Base-by-base conservation (phyloP, 2,797 vertebrate genomes). In the Urocyon cinereoargenteus region DNA sequence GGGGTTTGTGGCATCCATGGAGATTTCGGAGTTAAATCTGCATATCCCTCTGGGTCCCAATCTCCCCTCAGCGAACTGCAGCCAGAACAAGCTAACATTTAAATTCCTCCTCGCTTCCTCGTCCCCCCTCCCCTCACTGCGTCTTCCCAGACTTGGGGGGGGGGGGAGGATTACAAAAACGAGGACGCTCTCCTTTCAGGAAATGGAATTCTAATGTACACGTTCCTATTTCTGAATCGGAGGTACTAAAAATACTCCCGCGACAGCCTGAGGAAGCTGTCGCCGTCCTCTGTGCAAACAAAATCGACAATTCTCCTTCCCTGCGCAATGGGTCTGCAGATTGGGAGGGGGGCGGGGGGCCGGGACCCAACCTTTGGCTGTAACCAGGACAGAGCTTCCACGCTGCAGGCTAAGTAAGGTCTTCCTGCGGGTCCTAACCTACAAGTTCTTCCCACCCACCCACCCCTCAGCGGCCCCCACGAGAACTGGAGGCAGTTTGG, bases 161-260 rank as follows among this genome's bases (percentile, higher is more conserved):
- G 90, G 93, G 75, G 68, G 79, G 82, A 62, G 85, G 86, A 83
- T 96, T 61, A 96, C 87, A 96, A 93, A 97, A 96, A 97, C 95
- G 97, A 98, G 97, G 97, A 97, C 98, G 97, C 96, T 97, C 97
- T 98, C 98, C 98, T 98, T 98, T 98, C 98, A 98, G 98, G 98
- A 98, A 98, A 98, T 97, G 98, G 98, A 98, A 98, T 98, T 98
- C 97, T 98, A 97, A 98, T 98, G 98, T 97, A 97, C 98, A 97
- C 93, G 96, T 97, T 98, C 97, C 98, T 98, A 98, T 98, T 98
- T 98, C 98, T 97, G 98, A 97, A 97, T 98, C 98, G 96, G 98
- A 98, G 98, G 96, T 97, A 95, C 98, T 98, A 98, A 98, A 98
- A 98, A 98, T 98, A 98, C 96, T 79, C 97, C 78, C 51, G 97